Evolutionary conservation across 2,888 invertebrate genomes (phyloP).

Genomic region (Orthosia gothica): DNA sequence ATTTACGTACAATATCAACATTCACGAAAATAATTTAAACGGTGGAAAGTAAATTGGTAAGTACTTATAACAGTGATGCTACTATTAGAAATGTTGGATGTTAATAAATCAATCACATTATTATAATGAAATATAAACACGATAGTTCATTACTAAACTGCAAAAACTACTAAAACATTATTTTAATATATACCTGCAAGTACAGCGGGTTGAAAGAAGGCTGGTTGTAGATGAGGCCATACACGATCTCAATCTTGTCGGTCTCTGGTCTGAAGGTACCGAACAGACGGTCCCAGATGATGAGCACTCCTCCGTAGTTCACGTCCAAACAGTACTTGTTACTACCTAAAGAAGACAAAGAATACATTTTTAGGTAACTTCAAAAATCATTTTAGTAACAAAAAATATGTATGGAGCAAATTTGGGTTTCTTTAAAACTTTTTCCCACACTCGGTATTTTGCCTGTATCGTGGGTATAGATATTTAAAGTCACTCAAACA

Average conservation of each 20-base stretch:
- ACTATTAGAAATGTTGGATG: no score
- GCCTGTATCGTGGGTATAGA: background rate
- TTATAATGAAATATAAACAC: no score
- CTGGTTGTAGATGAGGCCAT: constrained; percentile 96
- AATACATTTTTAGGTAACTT: no score
- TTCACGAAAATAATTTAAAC: background rate
- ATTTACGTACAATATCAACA: background rate
- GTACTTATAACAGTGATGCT: no score
- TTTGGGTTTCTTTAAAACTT: background rate
- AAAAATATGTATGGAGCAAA: no score
- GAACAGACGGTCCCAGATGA: constrained; percentile 97
- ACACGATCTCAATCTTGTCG: constrained; percentile 94
- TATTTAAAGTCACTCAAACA: background rate
- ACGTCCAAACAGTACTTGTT: constrained; percentile 98
- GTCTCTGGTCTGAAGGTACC: constrained; percentile 96
- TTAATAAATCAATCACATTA: no score
- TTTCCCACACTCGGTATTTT: background rate
- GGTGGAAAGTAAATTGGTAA: no score
- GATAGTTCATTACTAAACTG: no score
- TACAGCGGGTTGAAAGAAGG: constrained; percentile 95
- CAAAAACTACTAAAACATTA: no score
- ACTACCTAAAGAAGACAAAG: constrained; percentile 92
- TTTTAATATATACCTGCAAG: constrained; percentile 92
- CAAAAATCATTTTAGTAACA: no score
- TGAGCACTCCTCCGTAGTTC: constrained; percentile 97